Conservation (phyloP, 1,140 invertebrate genomes). For the Coelopa frigida region DNA sequence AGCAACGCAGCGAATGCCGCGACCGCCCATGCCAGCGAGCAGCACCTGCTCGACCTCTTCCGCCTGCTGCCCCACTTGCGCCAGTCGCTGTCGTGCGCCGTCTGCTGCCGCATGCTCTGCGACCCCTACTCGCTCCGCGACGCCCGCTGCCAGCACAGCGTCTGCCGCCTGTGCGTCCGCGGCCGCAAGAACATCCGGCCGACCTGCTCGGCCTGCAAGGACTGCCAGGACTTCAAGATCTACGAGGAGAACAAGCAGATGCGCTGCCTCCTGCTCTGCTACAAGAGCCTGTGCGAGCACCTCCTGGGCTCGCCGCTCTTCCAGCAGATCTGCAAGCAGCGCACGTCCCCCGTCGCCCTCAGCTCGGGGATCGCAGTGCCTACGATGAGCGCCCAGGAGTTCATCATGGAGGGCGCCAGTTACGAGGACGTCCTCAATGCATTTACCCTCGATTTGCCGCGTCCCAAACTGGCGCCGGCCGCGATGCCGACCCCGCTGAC, state of each 20-base stretch:
- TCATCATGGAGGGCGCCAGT: slow-evolving; percentile 70
- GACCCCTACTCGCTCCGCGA: slow-evolving; percentile 66
- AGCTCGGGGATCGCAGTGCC: slow-evolving; percentile 48
- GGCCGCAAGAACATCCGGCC: slow-evolving; percentile 78
- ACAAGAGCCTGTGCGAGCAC: slow-evolving; percentile 80
- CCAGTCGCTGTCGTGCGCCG: slow-evolving; percentile 79
- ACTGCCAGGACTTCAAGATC: slow-evolving; percentile 56
- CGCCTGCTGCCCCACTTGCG: slow-evolving; percentile 74
- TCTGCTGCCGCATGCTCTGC: slow-evolving; percentile 74
- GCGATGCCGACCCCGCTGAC: neutral
- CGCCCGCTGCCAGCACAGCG: slow-evolving; percentile 80
- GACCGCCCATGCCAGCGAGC: slow-evolving; percentile 1
- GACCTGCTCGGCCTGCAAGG: slow-evolving; percentile 76
- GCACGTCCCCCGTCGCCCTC: slow-evolving; percentile 39
- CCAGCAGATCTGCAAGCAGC: slow-evolving; percentile 15
- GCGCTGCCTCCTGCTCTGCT: slow-evolving; percentile 74
- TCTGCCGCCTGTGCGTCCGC: slow-evolving; percentile 74
- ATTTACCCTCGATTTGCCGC: slow-evolving; percentile 20
- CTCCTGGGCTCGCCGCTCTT: slow-evolving; percentile 65
- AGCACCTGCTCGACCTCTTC: slow-evolving; percentile 58
- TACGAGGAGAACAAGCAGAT: slow-evolving; percentile 79
- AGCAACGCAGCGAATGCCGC: neutral
- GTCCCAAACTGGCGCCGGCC: slow-evolving; percentile 8
- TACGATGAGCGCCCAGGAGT: slow-evolving; percentile 57
- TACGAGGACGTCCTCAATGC: slow-evolving; percentile 71